Percentiles rank a stretch among this genome's conserved stretches.
Evolutionary conservation across 35 echinoderm and acorn worm species (phyloP).

Genomic region (Chiridota heheva): DNA sequence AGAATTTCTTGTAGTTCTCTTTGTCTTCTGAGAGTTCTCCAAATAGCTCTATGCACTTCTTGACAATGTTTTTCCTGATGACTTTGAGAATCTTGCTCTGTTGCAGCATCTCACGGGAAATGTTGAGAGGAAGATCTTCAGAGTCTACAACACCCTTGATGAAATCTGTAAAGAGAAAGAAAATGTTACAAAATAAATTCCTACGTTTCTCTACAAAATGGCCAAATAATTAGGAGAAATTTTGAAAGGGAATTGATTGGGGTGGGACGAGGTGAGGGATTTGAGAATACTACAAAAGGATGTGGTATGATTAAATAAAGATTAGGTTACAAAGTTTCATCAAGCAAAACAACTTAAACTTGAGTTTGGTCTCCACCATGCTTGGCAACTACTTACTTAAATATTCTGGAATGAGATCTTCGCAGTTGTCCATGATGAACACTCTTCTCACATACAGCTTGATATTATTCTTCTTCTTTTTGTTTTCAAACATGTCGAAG

Average conservation of each 20-base stretch:
- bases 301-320: no score
- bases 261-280: no score
- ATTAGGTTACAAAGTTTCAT: no score
- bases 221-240: not conserved
- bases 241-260: not conserved
- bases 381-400: slow-evolving; percentile 99
- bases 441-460: slow-evolving; percentile 96
- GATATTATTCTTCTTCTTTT: slow-evolving; percentile 99
- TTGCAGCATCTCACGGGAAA: slow-evolving; percentile 99
- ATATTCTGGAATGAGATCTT: slow-evolving; percentile 98
- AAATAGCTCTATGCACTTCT: slow-evolving; percentile 99
- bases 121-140: slow-evolving; percentile 98
- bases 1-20: slow-evolving; percentile 99
- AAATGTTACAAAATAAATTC: not conserved
- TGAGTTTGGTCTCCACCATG: no score
- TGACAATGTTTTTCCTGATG: slow-evolving; percentile 99
- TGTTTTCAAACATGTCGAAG: slow-evolving; percentile 99
- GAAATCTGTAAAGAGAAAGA: slow-evolving; percentile 67
- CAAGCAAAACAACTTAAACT: no score
- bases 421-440: slow-evolving; percentile 99
- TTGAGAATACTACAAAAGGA: no score
- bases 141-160: slow-evolving; percentile 99
- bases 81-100: slow-evolving; percentile 99
- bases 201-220: not conserved
- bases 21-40: slow-evolving; percentile 77